Conservation (phyloP, 2,888 invertebrate genomes). For the Dendrolimus pini region DNA sequence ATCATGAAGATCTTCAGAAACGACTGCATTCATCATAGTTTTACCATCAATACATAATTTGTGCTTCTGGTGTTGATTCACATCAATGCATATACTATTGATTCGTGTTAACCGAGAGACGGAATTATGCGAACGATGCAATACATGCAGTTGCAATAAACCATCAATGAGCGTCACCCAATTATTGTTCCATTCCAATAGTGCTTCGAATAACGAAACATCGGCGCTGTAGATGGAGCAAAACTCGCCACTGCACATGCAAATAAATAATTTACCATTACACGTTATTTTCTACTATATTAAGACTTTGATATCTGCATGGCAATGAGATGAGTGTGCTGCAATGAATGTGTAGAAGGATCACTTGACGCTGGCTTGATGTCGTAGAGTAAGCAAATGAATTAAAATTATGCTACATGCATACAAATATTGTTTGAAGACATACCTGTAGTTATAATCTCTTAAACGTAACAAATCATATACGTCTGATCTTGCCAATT, state of each 20-base stretch:
- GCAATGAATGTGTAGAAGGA: too few relatives aligned
- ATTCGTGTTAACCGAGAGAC: conserved; percentile 77
- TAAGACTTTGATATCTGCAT: too few relatives aligned
- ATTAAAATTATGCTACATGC: too few relatives aligned
- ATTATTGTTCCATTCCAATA: conserved; percentile 80
- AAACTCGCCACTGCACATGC: conserved; percentile 30
- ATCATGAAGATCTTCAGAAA: conserved; percentile 8
- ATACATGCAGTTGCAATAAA: conserved; percentile 84
- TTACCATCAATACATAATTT: conserved; percentile 8
- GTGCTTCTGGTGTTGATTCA: conserved; percentile 19
- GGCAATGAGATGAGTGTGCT: too few relatives aligned
- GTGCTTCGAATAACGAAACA: conserved; percentile 33
- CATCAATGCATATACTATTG: conserved; percentile 30
- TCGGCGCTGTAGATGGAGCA: conserved; percentile 31
- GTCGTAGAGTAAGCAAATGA: conserved; percentile 63
- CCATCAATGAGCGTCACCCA: conserved; percentile 91
- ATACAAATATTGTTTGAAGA: neutral
- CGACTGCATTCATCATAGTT: conserved; percentile 17
- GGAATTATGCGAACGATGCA: conserved; percentile 77
- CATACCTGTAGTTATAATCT: conserved; percentile 34
- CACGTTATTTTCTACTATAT: too few relatives aligned
- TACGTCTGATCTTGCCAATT: conserved; percentile 23
- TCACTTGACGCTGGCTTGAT: conserved; percentile 57
- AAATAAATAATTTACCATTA: too few relatives aligned
- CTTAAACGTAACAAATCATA: conserved; percentile 31